A percentile compares a stretch with the other conserved stretches of the same genome.
Conservation (phyloP, 2,113 vertebrate species). For the Toxotes chatareus region DNA sequence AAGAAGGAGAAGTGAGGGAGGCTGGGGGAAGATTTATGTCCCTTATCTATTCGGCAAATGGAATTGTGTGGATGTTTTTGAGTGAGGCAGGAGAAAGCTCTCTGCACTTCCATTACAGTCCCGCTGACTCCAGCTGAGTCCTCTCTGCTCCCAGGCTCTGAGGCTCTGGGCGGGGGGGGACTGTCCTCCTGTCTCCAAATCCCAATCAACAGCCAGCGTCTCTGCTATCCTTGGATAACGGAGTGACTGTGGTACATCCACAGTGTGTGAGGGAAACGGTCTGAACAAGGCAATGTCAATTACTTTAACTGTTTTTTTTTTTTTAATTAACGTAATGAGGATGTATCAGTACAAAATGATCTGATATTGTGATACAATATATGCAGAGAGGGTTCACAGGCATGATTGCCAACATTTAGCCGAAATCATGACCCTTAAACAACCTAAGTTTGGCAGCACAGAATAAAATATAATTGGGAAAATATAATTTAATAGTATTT, state of each 20-base stretch:
- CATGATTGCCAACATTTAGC: no score
- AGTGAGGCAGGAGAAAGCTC: constrained; percentile 47
- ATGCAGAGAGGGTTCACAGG: no score
- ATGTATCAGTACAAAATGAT: no score
- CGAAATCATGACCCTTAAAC: no score
- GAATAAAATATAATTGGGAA: no score
- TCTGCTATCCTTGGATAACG: not conserved
- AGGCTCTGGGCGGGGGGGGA: no score
- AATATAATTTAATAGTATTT: no score
- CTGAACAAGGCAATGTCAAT: not conserved
- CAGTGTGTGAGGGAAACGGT: not conserved
- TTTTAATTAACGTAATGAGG: no score
- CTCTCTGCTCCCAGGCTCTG: constrained; percentile 15
- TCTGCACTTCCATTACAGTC: constrained; percentile 52
- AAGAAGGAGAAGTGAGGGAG: not conserved
- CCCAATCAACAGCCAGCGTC: not conserved
- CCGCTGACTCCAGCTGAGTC: constrained; percentile 51
- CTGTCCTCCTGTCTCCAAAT: constrained; percentile 3
- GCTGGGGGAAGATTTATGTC: constrained; percentile 59
- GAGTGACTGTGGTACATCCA: not conserved
- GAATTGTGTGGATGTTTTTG: constrained; percentile 53
- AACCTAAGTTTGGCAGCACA: no score
- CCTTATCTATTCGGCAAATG: constrained; percentile 60
- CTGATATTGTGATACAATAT: no score
- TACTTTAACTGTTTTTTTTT: not conserved